These are phyloP conservation scores for Ptilodon capucinus DNA, from an alignment of 2,888 invertebrate species.

Conservation along the genomic window DNA sequence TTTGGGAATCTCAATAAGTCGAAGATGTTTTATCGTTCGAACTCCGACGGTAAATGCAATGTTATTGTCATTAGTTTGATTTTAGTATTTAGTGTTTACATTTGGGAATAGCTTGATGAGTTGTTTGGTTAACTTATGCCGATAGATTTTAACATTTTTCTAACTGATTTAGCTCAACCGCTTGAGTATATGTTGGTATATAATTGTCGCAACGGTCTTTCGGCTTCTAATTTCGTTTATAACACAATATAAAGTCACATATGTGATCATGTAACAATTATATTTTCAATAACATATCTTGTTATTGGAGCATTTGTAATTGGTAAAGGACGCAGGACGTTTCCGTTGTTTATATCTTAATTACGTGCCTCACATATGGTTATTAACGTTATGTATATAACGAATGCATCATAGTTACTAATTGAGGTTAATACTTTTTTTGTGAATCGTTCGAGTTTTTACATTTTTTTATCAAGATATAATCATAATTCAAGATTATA, in stretches of 20 bases:
- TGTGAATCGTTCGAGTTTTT: neutral
- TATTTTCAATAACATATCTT: constrained; percentile 33
- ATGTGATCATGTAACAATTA: constrained; percentile 37
- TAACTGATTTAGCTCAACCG: constrained; percentile 55
- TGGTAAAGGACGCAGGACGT: neutral
- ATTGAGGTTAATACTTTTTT: neutral
- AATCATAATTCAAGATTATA: neutral
- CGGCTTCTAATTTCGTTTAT: constrained; percentile 22
- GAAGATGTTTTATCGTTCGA: constrained; percentile 84
- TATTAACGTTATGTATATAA: neutral
- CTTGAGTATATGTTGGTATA: constrained; percentile 51
- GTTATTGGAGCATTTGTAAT: constrained; percentile 1
- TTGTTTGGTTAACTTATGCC: constrained; percentile 75
- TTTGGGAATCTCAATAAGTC: constrained; percentile 80
- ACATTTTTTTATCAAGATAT: neutral
- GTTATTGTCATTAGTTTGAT: constrained; percentile 80
- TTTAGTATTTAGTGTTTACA: constrained; percentile 76
- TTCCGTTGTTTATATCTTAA: neutral
- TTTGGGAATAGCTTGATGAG: constrained; percentile 67
- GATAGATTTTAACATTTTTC: constrained; percentile 70
- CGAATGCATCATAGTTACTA: neutral
- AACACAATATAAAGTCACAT: constrained; percentile 27
- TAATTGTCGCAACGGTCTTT: constrained; percentile 63
- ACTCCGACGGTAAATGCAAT: constrained; percentile 83
- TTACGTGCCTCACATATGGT: no score